phyloP scores from a whole-genome alignment of 2,113 vertebrate species.

The Pavo muticus region DNA sequence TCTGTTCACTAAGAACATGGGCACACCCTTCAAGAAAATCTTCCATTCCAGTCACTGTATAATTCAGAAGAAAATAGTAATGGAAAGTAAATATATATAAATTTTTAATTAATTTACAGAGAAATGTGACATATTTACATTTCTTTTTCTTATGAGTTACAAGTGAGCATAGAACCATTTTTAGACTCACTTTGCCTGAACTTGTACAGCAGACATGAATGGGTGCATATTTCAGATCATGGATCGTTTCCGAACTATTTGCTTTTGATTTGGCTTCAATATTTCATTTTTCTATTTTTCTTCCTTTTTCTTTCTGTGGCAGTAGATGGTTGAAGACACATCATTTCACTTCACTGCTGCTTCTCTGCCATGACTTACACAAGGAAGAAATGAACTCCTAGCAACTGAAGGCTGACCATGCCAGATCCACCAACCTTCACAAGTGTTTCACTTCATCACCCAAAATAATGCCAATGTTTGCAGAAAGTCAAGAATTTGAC shows the following conservation, averaged over 20 bases:
- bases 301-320: not conserved
- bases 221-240: not conserved
- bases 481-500: not conserved
- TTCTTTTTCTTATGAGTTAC: not conserved
- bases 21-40: not conserved
- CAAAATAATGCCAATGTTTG: not conserved
- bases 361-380: not conserved
- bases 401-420: not conserved
- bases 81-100: not conserved
- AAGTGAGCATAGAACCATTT: not conserved
- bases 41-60: not conserved
- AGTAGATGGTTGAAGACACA: not conserved
- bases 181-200: not conserved
- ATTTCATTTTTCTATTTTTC: not conserved
- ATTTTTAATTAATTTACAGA: not conserved
- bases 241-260: not conserved
- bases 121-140: not conserved
- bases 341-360: not conserved
- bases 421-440: not conserved
- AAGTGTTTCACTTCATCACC: not conserved
- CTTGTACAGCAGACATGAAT: not conserved
- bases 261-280: not conserved
- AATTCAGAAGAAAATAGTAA: not conserved
- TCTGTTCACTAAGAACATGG: not conserved
- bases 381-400: not conserved